Percentiles rank a stretch among this genome's conserved stretches.
Evolutionary conservation across 2,113 vertebrate genomes (phyloP).

Genomic region (Ailuropoda melanoleuca): DNA sequence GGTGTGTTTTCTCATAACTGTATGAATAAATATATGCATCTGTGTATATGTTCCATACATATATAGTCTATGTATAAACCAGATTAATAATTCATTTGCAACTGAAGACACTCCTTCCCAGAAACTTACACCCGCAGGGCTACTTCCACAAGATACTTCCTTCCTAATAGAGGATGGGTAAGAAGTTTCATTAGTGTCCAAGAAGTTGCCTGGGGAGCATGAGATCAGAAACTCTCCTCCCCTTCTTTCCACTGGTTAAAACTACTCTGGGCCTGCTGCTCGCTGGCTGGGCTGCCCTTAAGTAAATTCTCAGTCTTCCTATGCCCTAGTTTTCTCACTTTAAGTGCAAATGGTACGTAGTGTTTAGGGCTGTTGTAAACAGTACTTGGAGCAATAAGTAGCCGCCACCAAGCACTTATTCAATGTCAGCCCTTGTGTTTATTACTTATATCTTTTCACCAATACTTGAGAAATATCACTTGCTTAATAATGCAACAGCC

Average conservation of each 20-base stretch:
- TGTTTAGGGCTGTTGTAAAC: rapidly evolving
- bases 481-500: not conserved
- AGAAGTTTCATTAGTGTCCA: not conserved
- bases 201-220: not conserved
- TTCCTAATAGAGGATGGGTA: not conserved
- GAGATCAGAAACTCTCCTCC: not conserved
- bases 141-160: not conserved
- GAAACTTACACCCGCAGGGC: not conserved
- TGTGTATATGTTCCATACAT: not conserved
- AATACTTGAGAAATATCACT: not conserved
- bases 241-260: not conserved
- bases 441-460: not conserved
- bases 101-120: not conserved
- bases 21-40: not conserved
- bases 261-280: not conserved
- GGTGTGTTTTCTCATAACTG: not conserved
- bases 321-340: not conserved
- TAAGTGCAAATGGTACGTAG: not conserved
- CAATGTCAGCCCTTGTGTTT: not conserved
- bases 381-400: not conserved
- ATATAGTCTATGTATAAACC: not conserved
- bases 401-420: not conserved
- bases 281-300: not conserved
- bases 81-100: conserved; percentile 10
- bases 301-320: not conserved